Base-by-base conservation (phyloP, 2,888 invertebrate genomes). In the Aspidapion aeneum region DNA sequence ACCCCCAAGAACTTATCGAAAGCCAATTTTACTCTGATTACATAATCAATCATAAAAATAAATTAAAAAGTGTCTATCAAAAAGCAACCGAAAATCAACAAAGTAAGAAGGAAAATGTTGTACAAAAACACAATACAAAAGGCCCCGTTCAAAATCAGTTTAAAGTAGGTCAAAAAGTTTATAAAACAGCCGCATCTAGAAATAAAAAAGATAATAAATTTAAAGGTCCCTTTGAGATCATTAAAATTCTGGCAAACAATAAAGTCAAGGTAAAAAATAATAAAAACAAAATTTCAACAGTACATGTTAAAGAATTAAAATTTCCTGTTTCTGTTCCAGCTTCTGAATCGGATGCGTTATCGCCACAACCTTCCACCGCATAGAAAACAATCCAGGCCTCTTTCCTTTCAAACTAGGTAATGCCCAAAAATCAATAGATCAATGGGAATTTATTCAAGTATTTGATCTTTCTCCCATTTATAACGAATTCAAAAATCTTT, bases 131-230 rank as follows among this genome's bases (percentile, higher is more conserved):
- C n/a, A 52, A 52, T 5, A 52, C 19, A 17, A 52, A 52, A 52
- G 52, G 52, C 7, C 52, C 5, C 3, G n/a, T n/a, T 9, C 52
- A 52, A 52, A 9, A 18, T n/a, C 52, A 52, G 19, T 52, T 52
- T 52, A 52, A 52, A 52, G 3, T 52, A n/a, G 52, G 52, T 9
- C 52, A n/a, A 52, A 19, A 52, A 52, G 52, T 52, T 17, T 52
- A 9, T 52, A 52, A 52, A 52, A 18, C 7, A 18, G n/a, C 3
- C 17, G 5, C 3, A 5, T 9, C 3, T 9, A 5, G 52, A 9
- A 52, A 52, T n/a, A 52, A 52, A 52, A 52, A 52, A 7, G 52
- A 52, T 9, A 52, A 52, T 52, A 52, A 52, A 52, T 52, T 52
- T n/a, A 18, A 17, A 18, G 19, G 52, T n/a, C 52, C 52, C 17